Base-by-base conservation (phyloP, 2,888 invertebrate genomes). In the Perdita meconis region DNA sequence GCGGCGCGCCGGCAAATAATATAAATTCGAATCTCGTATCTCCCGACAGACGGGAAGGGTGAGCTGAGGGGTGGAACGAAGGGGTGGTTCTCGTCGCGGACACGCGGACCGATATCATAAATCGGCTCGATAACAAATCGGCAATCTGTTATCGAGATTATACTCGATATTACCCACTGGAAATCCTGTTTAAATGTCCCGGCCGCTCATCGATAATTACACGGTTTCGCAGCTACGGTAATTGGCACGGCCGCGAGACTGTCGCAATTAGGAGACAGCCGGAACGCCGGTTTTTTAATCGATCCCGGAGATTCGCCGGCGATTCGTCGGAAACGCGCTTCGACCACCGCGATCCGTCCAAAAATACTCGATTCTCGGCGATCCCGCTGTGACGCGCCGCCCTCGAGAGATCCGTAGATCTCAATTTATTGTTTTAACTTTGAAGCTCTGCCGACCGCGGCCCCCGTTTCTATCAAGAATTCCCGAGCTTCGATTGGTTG, bases 51-150 rank as follows among this genome's bases (percentile, higher is more conserved):
- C n/a, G n/a, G n/a, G n/a, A n/a, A n/a, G n/a, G n/a, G n/a, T n/a
- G n/a, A n/a, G n/a, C n/a, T n/a, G n/a, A n/a, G n/a, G n/a, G n/a
- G 36, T 47, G 61, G 69, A 16, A 16, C 6, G 53, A 8, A 16
- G 0, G 34, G 0, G 34, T 10, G 53, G n/a, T 59, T 53, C 24
- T 56, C 70, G 34, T 73, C n/a, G n/a, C n/a, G n/a, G n/a, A 50
- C 73, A 83, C 57, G 55, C 63, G 61, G 47, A 57, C 59, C 40
- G 63, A 77, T 81, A 72, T 51, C 80, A 56, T 74, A 77, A 78
- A 83, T 83, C 78, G 78, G 69, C 38, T 64, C 67, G 85, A 83
- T 83, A 83, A 78, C 81, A 67, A 81, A 83, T 83, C 73, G 71
- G 73, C 79, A 67, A 74, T 79, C 75, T 67, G 79, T 76, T 73